Evolutionary conservation across 2,113 vertebrate species (phyloP).

Genomic region (Pachypanchax playfairii): DNA sequence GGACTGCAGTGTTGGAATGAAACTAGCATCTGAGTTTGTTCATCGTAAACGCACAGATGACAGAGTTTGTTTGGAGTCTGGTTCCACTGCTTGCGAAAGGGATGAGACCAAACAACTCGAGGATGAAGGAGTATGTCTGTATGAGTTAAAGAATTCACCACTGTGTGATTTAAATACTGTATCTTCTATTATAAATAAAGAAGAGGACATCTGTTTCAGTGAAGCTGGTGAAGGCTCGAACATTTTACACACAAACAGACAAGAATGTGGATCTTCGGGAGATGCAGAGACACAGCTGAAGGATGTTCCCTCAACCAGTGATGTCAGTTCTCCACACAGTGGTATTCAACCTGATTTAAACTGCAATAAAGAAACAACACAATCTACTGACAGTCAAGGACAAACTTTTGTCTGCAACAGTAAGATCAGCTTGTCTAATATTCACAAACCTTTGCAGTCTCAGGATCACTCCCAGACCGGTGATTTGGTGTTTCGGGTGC

Average conservation of each 20-base stretch:
- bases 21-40: constrained; percentile 85
- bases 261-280: constrained; percentile 1
- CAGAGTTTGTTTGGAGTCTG: background rate
- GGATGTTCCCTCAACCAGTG: background rate
- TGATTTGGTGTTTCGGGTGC: constrained; percentile 12
- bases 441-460: constrained; percentile 53
- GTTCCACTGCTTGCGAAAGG: background rate
- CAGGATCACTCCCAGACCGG: background rate
- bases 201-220: background rate
- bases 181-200: constrained; percentile 2
- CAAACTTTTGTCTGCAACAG: constrained; percentile 53
- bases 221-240: constrained; percentile 10
- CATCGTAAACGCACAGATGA: constrained; percentile 67
- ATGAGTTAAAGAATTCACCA: constrained; percentile 7
- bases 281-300: background rate
- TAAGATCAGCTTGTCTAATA: constrained; percentile 58
- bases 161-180: constrained; percentile 10
- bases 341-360: constrained; percentile 26
- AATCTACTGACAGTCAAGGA: constrained; percentile 8
- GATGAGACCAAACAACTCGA: constrained; percentile 3
- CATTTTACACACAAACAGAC: constrained; percentile 4
- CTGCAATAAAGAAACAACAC: constrained; percentile 41
- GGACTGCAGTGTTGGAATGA: constrained; percentile 76
- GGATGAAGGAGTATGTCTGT: background rate
- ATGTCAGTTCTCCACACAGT: background rate